Evolutionary conservation across 2,113 vertebrate species (phyloP).

Genomic region (Strigops habroptila): DNA sequence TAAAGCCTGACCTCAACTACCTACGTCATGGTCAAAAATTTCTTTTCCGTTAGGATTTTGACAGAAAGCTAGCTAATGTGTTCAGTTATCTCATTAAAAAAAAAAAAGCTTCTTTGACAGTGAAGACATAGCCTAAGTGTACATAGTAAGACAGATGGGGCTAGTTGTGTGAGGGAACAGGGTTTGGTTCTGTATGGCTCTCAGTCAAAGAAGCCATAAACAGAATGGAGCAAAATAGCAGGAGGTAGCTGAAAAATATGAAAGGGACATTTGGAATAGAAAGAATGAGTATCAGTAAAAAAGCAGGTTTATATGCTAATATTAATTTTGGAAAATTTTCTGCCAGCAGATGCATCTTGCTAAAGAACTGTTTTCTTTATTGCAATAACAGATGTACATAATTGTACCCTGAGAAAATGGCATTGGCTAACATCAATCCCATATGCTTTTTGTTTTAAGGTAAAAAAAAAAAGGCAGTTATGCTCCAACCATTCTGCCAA

Average conservation of each 20-base stretch:
- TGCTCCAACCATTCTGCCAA: neutral
- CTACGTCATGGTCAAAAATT: neutral
- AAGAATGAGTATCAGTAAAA: neutral
- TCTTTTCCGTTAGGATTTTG: neutral
- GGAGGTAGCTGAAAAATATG: slow-evolving; percentile 15
- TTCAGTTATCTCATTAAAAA: neutral
- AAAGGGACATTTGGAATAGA: slow-evolving; percentile 3
- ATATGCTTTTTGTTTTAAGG: slow-evolving; percentile 34
- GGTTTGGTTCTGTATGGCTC: slow-evolving; percentile 10
- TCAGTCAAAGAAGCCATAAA: neutral
- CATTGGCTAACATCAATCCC: slow-evolving; percentile 3
- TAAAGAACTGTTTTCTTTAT: slow-evolving; percentile 12
- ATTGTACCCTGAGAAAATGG: slow-evolving; percentile 29
- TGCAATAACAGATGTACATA: slow-evolving; percentile 35
- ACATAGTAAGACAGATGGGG: slow-evolving; percentile 14
- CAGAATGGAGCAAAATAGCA: slow-evolving; percentile 38
- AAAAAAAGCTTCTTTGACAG: neutral
- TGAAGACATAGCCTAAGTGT: neutral
- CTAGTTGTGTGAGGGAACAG: neutral
- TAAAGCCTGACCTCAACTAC: neutral
- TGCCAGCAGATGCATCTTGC: slow-evolving; percentile 29
- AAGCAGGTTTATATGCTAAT: neutral
- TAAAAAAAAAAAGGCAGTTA: slow-evolving; percentile 20
- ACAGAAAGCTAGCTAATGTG: neutral
- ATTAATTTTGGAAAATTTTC: slow-evolving; percentile 36